Evolutionary conservation across 2,888 invertebrate species (phyloP).

Genomic region (Desoria tigrina): DNA sequence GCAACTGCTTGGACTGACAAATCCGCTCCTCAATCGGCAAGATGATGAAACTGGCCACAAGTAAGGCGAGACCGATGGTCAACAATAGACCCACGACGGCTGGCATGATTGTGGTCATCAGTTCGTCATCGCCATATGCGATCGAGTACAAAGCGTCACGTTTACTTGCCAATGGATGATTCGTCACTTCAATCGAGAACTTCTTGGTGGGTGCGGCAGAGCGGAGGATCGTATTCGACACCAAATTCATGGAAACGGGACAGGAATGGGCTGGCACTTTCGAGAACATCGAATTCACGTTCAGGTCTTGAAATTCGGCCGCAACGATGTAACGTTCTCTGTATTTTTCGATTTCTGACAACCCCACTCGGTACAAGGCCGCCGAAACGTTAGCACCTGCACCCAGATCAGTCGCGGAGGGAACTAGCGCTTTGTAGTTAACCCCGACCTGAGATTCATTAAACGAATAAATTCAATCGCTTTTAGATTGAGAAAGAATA

Average conservation of each 20-base stretch:
- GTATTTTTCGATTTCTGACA: too few species aligned
- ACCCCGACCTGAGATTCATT: too few species aligned
- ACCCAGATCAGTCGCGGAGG: too few species aligned
- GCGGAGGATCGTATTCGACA: slow-evolving; percentile 54
- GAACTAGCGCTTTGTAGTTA: too few species aligned
- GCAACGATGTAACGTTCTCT: slow-evolving; percentile 29
- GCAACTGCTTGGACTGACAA: slow-evolving; percentile 56
- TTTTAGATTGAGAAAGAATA: too few species aligned
- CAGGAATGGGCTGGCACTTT: slow-evolving; percentile 57
- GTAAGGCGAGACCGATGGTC: slow-evolving; percentile 53
- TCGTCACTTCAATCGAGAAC: slow-evolving; percentile 7
- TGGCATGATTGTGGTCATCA: slow-evolving; percentile 17
- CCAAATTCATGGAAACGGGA: slow-evolving; percentile 56
- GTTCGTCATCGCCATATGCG: neutral
- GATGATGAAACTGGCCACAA: slow-evolving; percentile 54
- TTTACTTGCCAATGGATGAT: slow-evolving; percentile 28
- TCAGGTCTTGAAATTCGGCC: slow-evolving; percentile 1
- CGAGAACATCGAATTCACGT: slow-evolving; percentile 27
- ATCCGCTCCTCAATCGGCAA: slow-evolving; percentile 54
- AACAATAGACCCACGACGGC: slow-evolving; percentile 44
- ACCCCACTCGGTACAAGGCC: too few species aligned
- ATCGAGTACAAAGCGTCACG: neutral
- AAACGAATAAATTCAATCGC: too few species aligned
- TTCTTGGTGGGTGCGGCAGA: neutral
- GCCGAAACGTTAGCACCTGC: too few species aligned